Evolutionary conservation across 1,140 invertebrate species (phyloP).

Genomic region (Caenorhabditis tropicalis): DNA sequence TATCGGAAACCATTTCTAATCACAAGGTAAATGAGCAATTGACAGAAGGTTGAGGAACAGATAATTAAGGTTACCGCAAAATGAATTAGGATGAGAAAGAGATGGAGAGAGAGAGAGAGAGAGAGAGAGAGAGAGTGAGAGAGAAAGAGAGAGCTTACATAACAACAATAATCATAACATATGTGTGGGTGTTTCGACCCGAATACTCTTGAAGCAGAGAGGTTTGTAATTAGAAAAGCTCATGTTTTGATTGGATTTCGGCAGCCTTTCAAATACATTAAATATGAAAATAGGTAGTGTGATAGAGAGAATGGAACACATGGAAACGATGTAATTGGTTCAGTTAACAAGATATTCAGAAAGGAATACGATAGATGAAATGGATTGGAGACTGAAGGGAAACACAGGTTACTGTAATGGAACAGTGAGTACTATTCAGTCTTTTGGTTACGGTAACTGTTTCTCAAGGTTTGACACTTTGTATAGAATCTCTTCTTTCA

Average conservation of each 20-base stretch:
- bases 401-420: no score
- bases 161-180: constrained; percentile 43
- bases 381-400: no score
- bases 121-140: no score
- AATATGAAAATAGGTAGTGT: constrained; percentile 9
- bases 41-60: not conserved
- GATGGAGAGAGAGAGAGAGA: not conserved
- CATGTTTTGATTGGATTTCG: constrained; percentile 29
- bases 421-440: no score
- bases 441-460: no score
- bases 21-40: constrained; percentile 2
- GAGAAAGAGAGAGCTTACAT: not conserved
- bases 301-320: not conserved
- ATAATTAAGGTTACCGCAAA: constrained; percentile 10
- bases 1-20: no score
- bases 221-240: constrained; percentile 37
- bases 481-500: no score
- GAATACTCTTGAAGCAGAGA: not conserved
- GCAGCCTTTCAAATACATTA: not conserved
- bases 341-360: no score
- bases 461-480: no score
- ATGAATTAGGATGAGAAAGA: constrained; percentile 5
- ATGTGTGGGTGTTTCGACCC: not conserved
- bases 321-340: not conserved
- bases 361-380: no score